Evolutionary conservation across 2,888 invertebrate genomes (phyloP), one percentile per base, ranked within the genome.

Genomic region (Drosophila antonietae): DNA sequence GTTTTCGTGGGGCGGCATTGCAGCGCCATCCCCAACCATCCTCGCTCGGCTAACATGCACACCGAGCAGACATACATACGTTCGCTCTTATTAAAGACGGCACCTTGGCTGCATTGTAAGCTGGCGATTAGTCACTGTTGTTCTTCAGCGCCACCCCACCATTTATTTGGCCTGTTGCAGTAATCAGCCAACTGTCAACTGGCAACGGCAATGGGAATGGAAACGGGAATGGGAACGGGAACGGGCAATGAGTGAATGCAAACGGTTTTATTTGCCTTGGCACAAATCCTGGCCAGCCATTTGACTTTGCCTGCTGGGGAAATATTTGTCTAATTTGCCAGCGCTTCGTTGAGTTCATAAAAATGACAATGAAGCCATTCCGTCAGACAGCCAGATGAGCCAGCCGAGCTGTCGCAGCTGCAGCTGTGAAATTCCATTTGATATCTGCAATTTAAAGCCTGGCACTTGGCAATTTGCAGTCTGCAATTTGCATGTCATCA

Each of bases 291-390:
- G 73, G 68, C 66, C 72, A 73, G 77, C 63, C 88, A 78, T 83
- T 89, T 84, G 78, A 73, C 81, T 75, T 75, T 61, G 82, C 77
- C 77, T 83, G 77, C 75, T 87, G 65, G 39, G 81, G 57, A 79
- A 89, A 90, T 90, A 90, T 90, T 90, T 90, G 83, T 69, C 83
- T 84, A 88, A 90, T 84, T 90, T 83, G 65, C 78, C 68, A 68
- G 77, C 59, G 68, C 83, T 71, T 68, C 76, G 68, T 57, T 75
- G 78, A 86, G 87, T 89, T 88, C 73, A 90, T 90, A 90, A 90
- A 90, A 87, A 78, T 72, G 82, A 85, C 86, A 89, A 84, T 83
- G 82, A 84, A 83, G 81, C 77, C 79, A 70, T 89, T 88, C 59
- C 33, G 72, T 58, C 43, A 65, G 44, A 62, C 63, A 51, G 55